These are phyloP conservation scores for Chamaea fasciata DNA, from an alignment of 2,113 vertebrate genomes.

Conservation along the genomic window DNA sequence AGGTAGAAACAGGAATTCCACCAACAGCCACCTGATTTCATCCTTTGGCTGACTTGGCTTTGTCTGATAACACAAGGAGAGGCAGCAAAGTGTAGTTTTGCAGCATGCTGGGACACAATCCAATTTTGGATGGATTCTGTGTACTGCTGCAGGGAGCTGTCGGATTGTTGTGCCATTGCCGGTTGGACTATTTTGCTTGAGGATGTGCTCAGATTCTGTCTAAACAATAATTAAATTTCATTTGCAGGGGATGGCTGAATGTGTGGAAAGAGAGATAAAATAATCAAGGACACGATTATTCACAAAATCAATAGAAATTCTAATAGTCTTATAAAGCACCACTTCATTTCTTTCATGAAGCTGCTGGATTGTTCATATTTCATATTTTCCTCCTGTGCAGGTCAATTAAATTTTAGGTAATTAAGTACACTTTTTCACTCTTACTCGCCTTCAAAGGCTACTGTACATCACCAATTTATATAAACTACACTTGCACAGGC, in stretches of 20 bases:
- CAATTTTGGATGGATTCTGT: background rate
- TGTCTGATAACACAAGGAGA: background rate
- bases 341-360: background rate
- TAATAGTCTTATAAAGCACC: background rate
- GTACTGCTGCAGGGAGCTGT: background rate
- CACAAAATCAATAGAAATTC: conserved; percentile 30
- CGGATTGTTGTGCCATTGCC: background rate
- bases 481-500: conserved; percentile 2
- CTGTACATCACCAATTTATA: conserved; percentile 16
- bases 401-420: conserved; percentile 17
- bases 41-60: background rate
- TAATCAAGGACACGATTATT: conserved; percentile 9
- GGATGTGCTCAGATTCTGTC: background rate
- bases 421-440: conserved; percentile 23
- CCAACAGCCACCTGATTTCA: background rate
- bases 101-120: background rate
- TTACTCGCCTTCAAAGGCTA: background rate
- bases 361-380: background rate
- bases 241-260: background rate
- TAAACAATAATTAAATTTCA: conserved; percentile 36
- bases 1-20: background rate
- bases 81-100: background rate
- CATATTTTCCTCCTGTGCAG: background rate
- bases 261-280: conserved; percentile 1
- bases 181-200: background rate